These are phyloP conservation scores for Diplogasteroides magnus DNA, from an alignment of 1,140 invertebrate genomes.

Conservation along the genomic window DNA sequence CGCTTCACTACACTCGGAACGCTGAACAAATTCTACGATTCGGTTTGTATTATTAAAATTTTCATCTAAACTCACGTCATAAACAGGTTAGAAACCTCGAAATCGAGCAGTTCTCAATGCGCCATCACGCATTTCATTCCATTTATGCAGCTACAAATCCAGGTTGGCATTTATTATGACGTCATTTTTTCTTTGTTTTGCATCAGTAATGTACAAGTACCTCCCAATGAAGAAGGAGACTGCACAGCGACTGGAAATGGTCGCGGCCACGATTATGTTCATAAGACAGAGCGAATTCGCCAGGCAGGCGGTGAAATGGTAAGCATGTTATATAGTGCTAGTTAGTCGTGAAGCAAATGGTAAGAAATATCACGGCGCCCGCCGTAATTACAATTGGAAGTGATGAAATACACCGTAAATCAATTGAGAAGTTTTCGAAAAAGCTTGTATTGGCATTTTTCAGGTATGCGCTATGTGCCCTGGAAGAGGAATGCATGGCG, in stretches of 20 bases:
- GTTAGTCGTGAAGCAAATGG: no score
- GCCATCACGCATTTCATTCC: not conserved
- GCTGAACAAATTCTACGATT: not conserved
- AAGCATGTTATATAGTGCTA: not conserved
- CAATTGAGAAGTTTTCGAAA: not conserved
- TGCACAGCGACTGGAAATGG: not conserved
- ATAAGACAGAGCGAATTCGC: not conserved
- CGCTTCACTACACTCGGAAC: not conserved
- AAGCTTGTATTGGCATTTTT: not conserved
- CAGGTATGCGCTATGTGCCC: not conserved
- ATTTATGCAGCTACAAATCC: not conserved
- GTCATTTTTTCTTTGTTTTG: not conserved
- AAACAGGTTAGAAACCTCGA: not conserved
- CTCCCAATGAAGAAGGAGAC: not conserved
- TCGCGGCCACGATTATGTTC: not conserved
- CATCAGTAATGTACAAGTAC: not conserved
- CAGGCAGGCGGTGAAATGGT: not conserved
- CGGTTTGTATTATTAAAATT: not conserved
- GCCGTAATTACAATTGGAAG: no score
- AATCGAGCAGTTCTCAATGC: not conserved
- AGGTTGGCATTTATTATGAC: not conserved
- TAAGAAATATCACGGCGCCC: no score
- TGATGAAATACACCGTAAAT: no score
- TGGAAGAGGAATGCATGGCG: not conserved
- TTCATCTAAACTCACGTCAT: not conserved